Evolutionary conservation across 2,888 invertebrate genomes (phyloP).

Genomic region (Chymomyza procnemis): DNA sequence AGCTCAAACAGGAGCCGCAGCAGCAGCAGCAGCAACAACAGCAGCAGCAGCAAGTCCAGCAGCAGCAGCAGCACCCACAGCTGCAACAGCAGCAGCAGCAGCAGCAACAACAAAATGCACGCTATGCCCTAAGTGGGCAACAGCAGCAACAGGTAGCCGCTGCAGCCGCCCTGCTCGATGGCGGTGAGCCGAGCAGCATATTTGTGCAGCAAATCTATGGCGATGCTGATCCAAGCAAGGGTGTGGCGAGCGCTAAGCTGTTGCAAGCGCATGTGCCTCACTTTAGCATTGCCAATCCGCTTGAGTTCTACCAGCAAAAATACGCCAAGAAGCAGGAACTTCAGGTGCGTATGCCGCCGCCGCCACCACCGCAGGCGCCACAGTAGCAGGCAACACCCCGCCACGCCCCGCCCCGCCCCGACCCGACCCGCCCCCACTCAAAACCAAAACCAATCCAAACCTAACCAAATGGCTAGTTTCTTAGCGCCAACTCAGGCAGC

Average conservation of each 20-base stretch:
- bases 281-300: conserved; percentile 76
- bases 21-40: conserved; percentile 53
- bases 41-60: conserved; percentile 52
- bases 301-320: conserved; percentile 78
- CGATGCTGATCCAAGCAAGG: conserved; percentile 38
- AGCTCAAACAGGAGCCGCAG: conserved; percentile 70
- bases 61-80: conserved; percentile 53
- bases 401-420: no score
- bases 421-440: not conserved
- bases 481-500: not conserved
- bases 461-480: not conserved
- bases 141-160: conserved; percentile 49
- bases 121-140: conserved; percentile 50
- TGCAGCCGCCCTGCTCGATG: conserved; percentile 37
- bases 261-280: conserved; percentile 75
- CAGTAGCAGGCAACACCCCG: conserved; percentile 4
- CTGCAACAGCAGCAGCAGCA: conserved; percentile 46
- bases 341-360: conserved; percentile 72
- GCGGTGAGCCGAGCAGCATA: conserved; percentile 72
- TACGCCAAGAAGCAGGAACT: conserved; percentile 77
- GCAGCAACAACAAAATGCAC: conserved; percentile 50
- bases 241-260: conserved; percentile 49
- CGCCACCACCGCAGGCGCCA: conserved; percentile 28
- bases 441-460: no score
- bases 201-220: conserved; percentile 76